phyloP scores from a whole-genome alignment of 2,888 invertebrate species.

The Pristionchus fissidentatus region DNA sequence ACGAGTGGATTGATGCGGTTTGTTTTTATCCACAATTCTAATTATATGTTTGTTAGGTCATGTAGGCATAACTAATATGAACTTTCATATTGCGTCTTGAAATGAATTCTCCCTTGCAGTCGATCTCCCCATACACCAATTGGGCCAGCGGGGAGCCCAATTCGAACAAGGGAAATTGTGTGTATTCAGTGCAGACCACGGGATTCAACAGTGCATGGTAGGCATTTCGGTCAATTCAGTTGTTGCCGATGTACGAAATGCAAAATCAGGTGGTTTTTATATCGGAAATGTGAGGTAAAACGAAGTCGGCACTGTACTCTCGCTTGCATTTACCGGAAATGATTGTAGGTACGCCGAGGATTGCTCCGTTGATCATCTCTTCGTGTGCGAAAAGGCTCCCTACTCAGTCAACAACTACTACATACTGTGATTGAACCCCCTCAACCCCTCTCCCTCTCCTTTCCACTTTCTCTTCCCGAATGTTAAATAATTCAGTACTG shows the following conservation, averaged over 20 bases:
- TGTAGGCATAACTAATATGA: no score
- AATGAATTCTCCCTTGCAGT: no score
- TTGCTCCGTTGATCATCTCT: background rate
- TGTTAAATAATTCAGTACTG: no score
- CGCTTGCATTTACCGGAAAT: background rate
- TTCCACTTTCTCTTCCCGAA: no score
- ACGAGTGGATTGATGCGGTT: background rate
- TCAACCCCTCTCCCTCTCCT: no score
- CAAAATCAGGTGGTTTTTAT: no score
- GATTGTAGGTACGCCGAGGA: background rate
- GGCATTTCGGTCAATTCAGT: no score
- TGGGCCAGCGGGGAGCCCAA: background rate
- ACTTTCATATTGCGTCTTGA: no score
- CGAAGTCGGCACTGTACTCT: no score
- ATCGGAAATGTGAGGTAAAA: no score
- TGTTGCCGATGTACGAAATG: no score
- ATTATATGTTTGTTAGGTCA: no score
- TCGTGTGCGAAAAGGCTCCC: background rate
- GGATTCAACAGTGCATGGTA: constrained; percentile 37
- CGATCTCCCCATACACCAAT: background rate
- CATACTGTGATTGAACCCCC: background rate
- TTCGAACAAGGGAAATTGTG: background rate
- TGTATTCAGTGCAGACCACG: background rate
- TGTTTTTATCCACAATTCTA: background rate
- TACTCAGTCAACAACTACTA: background rate